Percentiles rank a stretch among this genome's conserved stretches.
Evolutionary conservation across 2,888 invertebrate genomes (phyloP).

Genomic region (Meiosimyza decipiens): DNA sequence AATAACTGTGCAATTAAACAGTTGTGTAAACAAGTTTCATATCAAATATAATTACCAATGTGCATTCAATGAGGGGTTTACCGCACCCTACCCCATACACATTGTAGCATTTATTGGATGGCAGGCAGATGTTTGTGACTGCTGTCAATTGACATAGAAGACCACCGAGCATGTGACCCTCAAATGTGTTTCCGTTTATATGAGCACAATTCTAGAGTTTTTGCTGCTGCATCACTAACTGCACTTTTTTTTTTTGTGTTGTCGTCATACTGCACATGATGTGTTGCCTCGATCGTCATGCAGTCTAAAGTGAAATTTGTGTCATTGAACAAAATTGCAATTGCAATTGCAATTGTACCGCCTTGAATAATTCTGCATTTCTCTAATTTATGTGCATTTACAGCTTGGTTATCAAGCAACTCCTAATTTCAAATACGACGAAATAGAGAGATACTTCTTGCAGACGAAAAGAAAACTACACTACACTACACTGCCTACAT

Average conservation of each 20-base stretch:
- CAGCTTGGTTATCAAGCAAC: background rate
- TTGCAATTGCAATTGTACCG: background rate
- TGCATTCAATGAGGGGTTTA: too few relatives aligned
- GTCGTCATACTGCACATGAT: background rate
- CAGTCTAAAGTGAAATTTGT: slow-evolving; percentile 11
- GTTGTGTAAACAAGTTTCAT: too few relatives aligned
- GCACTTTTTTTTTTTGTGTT: background rate
- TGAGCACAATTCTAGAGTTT: background rate
- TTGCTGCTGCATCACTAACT: background rate
- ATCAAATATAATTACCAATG: too few relatives aligned
- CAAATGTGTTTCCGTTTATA: slow-evolving; percentile 25
- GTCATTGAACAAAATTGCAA: slow-evolving; percentile 3
- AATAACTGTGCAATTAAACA: too few relatives aligned
- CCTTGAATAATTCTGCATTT: background rate
- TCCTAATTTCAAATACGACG: background rate
- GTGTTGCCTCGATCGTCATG: slow-evolving; percentile 5
- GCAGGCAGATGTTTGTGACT: background rate
- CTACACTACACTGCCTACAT: slow-evolving; percentile 6
- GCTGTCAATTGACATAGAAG: slow-evolving; percentile 23
- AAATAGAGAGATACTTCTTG: background rate
- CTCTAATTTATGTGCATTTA: slow-evolving; percentile 14
- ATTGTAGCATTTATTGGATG: too few relatives aligned
- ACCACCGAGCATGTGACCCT: slow-evolving; percentile 34
- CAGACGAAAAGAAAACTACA: background rate
- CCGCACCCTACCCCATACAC: too few relatives aligned